Evolutionary conservation across 2,113 vertebrate genomes (phyloP), one percentile per base, ranked within the genome.

Genomic region (Plestiodon gilberti): DNA sequence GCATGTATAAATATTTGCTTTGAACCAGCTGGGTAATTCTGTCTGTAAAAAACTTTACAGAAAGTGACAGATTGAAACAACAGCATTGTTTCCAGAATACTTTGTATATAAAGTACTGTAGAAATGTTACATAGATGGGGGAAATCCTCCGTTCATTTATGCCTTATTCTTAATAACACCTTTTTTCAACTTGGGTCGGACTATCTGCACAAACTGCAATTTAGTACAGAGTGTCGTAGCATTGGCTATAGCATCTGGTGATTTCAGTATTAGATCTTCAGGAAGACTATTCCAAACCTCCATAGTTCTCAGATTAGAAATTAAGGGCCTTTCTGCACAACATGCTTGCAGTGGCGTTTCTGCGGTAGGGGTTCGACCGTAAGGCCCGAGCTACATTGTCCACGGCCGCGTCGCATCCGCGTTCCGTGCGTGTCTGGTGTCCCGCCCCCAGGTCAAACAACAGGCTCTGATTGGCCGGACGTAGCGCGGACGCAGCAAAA

Each of bases 1-100:
- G 92, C 94, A 95, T 93, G 59, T 96, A 91, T 65, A 97, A 95
- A 40, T 94, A 93, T 92, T 96, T 96, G 89, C 90, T 94, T 81
- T 95, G 94, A 64, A 84, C 86, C 87, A 95, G 89, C 74, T 95
- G 92, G 23, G 83, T 78, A 70, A 95, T 93, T 90, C 94, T 94
- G 40, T 90, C 94, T 87, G 92, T 94, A 90, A 94, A 96, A 95
- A 95, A 81, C 93, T 94, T 87, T 14, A 93, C 88, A 59, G 86
- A 94, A 85, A 91, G 2, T 30, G 91, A 81, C 71, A 92, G 90
- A 74, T 65, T 30, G n/a, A 81, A 55, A 78, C 48, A 30, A 14
- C 20, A 74, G 25, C 9, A 74, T 74, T 81, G 40, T 30, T 86
- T 74, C 67, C n/a, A 38, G 33, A 73, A 59, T 18, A 64, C 3